Conservation (phyloP, 2,113 vertebrate genomes). For the Callithrix jacchus region DNA sequence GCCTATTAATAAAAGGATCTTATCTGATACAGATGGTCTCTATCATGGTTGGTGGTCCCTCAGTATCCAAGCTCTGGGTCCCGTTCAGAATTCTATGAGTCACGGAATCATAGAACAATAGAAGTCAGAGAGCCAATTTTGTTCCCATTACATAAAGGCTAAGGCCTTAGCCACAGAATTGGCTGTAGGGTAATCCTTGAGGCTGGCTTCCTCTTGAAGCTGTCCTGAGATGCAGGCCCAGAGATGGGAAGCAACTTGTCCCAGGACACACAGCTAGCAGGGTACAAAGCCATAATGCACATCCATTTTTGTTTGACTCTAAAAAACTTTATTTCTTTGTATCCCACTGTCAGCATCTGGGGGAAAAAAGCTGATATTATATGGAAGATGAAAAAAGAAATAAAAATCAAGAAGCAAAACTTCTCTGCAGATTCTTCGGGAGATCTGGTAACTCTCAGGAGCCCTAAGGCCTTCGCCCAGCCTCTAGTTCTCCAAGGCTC, state of each 20-base stretch:
- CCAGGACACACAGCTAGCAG: background rate
- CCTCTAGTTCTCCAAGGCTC: background rate
- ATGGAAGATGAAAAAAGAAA: background rate
- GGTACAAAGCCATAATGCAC: background rate
- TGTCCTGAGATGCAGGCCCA: no score
- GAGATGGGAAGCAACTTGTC: background rate
- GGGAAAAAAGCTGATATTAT: background rate
- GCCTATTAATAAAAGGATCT: background rate
- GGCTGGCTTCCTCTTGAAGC: no score
- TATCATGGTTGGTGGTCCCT: background rate
- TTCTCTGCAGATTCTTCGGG: background rate
- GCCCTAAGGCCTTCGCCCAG: fast-evolving
- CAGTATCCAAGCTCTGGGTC: background rate
- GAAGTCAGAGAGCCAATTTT: background rate
- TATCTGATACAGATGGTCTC: background rate
- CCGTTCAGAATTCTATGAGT: background rate
- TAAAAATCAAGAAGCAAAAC: background rate
- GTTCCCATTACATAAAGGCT: background rate
- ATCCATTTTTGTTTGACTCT: background rate
- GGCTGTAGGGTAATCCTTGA: no score
- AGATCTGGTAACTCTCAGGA: background rate
- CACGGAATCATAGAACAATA: background rate
- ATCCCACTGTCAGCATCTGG: background rate
- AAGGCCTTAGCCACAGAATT: background rate
- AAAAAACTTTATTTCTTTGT: background rate